Evolutionary conservation across 1,140 invertebrate species (phyloP).

Genomic region (Cherax quadricarinatus): DNA sequence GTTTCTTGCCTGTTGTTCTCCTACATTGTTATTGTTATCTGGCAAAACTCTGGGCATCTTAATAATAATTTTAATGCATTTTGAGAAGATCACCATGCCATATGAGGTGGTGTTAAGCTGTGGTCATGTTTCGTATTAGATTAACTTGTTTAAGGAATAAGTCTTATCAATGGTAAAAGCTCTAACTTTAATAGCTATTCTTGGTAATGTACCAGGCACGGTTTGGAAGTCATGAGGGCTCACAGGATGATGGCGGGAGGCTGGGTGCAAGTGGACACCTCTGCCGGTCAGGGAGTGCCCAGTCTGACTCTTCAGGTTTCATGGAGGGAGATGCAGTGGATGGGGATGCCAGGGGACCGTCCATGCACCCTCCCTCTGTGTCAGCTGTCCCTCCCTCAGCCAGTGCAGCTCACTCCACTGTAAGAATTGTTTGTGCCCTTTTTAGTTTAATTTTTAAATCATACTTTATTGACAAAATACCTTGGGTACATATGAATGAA

Average conservation of each 20-base stretch:
- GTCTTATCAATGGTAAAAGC: no score
- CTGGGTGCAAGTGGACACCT: slow-evolving; percentile 2
- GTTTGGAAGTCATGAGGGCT: neutral
- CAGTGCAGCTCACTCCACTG: neutral
- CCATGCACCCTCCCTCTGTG: neutral
- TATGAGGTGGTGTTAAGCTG: no score
- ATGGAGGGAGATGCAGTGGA: slow-evolving; percentile 56
- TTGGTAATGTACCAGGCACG: neutral
- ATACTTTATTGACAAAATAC: no score
- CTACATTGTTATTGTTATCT: no score
- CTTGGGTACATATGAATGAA: no score
- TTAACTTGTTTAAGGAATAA: no score
- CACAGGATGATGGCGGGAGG: slow-evolving; percentile 3
- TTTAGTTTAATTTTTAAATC: no score
- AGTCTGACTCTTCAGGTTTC: slow-evolving; percentile 59
- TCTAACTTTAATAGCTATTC: neutral
- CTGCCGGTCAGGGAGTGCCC: slow-evolving; percentile 57
- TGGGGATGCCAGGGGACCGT: slow-evolving; percentile 15
- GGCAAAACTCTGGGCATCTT: no score
- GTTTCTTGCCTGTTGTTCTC: no score
- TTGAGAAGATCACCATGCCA: no score
- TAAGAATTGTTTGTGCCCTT: neutral
- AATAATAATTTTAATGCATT: no score
- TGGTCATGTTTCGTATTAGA: no score
- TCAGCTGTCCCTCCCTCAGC: neutral